Percentiles rank a stretch among this genome's conserved stretches.
Evolutionary conservation across 2,888 invertebrate species (phyloP).

Genomic region (Lutraria lutraria): DNA sequence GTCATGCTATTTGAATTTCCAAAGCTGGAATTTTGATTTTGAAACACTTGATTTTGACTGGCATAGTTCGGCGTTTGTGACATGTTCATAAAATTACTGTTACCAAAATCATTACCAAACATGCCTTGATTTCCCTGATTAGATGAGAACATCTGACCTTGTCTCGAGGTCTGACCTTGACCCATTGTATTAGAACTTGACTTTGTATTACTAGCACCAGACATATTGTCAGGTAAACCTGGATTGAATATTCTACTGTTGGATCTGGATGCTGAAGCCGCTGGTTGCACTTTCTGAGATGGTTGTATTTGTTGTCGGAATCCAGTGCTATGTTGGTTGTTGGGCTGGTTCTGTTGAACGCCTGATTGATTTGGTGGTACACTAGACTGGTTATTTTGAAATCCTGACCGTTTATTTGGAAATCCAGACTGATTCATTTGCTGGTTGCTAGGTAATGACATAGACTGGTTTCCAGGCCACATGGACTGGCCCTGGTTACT

Average conservation of each 20-base stretch:
- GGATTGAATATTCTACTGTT: constrained; percentile 47
- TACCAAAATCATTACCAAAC: constrained; percentile 22
- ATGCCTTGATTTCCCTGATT: constrained; percentile 24
- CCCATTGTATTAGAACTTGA: not conserved
- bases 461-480: constrained; percentile 41
- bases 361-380: not conserved
- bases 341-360: constrained; percentile 7
- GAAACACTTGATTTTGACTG: constrained; percentile 17
- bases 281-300: constrained; percentile 5
- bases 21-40: constrained; percentile 4
- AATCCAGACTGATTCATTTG: constrained; percentile 30
- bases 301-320: constrained; percentile 24
- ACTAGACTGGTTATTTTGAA: constrained; percentile 15
- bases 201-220: not conserved
- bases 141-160: constrained; percentile 16
- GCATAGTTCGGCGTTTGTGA: constrained; percentile 26
- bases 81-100: constrained; percentile 34
- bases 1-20: constrained; percentile 25
- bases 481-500: constrained; percentile 11
- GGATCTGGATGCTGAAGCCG: not conserved
- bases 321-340: constrained; percentile 20
- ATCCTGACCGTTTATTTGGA: not conserved
- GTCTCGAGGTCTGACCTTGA: constrained; percentile 13
- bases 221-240: constrained; percentile 39
- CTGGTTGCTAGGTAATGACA: constrained; percentile 18